Base-by-base conservation (phyloP, 2,797 vertebrate species). In the Manis pentadactyla region DNA sequence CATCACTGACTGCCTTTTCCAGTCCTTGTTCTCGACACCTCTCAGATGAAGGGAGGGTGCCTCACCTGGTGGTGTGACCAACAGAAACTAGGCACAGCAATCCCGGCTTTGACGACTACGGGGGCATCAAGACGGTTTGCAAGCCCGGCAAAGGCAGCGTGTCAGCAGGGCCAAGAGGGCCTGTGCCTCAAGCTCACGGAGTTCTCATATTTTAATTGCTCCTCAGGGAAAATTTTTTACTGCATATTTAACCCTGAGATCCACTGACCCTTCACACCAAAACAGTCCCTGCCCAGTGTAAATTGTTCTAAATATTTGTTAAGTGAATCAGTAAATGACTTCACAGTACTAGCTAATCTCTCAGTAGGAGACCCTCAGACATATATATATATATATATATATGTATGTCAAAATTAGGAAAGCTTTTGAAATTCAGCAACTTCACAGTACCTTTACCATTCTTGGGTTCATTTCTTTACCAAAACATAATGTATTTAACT, bases 141-240 rank as follows among this genome's bases (percentile, higher is more conserved):
- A 5, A 1, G 0, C 34, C 15, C 2, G 0, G 27, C 46, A 4
- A 42, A 42, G 15, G n/a, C 5, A 14, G 6, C 0, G 5, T 4
- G 19, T 46, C 7, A 0, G 17, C 27, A 8, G 51, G 39, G 21
- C n/a, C 64, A 1, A 4, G 15, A 0, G 1, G 4, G 10, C 0
- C 10, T 2, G 9, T 13, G 29, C 29, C 18, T 12, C 13, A 1
- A 3, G 9, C 25, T 46, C n/a, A 0, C 7, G 6, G 12, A 3
- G 11, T 63, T 64, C 37, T n/a, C 64, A 18, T 18, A 11, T 2
- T 71, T 73, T 7, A 66, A 10, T 12, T 39, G 37, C 42, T 87
- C 4, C 31, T 29, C 9, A 9, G 25, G n/a, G 59, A 2, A 9
- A 68, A 34, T 9, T 19, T 23, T 55, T 71, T 42, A 8, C 6